Percentiles rank a stretch among this genome's conserved stretches.
These are phyloP conservation scores for Norana najaformis DNA, from an alignment of 2,888 invertebrate species.

Conservation along the genomic window DNA sequence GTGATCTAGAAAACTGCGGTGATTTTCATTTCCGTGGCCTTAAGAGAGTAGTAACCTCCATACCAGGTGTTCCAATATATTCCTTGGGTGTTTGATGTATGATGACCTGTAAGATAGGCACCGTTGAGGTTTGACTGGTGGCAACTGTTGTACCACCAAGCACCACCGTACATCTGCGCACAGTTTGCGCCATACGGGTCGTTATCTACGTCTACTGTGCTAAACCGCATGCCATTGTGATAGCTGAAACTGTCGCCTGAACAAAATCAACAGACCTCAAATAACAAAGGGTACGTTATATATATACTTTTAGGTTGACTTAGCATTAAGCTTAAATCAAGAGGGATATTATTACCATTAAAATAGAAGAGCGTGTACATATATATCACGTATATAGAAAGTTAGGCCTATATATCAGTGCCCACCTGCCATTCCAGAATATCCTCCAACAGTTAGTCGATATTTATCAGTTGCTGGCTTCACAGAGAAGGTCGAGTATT, in stretches of 20 bases:
- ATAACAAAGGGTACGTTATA: no score
- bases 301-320: no score
- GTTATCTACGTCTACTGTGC: conserved; percentile 31
- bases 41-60: conserved; percentile 24
- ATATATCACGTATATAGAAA: no score
- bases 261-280: background rate
- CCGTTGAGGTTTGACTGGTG: conserved; percentile 35
- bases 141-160: conserved; percentile 35
- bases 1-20: no score
- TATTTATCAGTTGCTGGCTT: no score
- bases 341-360: no score
- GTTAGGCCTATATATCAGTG: no score
- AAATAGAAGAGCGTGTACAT: no score
- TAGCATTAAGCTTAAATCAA: no score
- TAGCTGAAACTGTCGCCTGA: conserved; percentile 27
- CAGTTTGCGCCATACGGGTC: conserved; percentile 19
- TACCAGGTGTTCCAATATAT: conserved; percentile 23
- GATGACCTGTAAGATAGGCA: conserved; percentile 24
- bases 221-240: conserved; percentile 28
- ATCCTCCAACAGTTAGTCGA: no score
- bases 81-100: conserved; percentile 27
- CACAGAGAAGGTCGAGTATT: no score
- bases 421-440: no score
- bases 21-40: conserved; percentile 21
- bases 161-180: conserved; percentile 25